Base-by-base conservation (phyloP, 2,113 vertebrate genomes). In the Pseudopipra pipra region DNA sequence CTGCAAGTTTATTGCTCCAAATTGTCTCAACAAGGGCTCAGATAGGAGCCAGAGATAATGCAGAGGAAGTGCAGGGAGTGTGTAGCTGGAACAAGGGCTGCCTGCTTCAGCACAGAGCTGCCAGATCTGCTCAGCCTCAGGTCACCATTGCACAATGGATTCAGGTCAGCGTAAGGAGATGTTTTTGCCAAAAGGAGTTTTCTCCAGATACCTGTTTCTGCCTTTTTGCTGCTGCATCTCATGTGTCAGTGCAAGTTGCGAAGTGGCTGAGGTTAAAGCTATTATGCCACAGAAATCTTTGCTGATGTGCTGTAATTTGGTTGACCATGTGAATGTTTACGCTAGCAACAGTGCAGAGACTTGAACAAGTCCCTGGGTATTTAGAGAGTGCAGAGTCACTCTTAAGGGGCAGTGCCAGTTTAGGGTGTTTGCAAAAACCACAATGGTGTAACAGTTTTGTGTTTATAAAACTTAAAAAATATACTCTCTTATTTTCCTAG, bases 91-190 rank as follows among this genome's bases (percentile, higher is more conserved):
- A 55, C 51, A 63, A 37, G 44, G 33, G 47, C 28, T 0, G 0
- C 49, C 27, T 0, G 0, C 66, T 49, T 85, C 71, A 37, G 91
- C 55, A 43, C 12, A 49, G n/a, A 65, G 37, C 61, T 82, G 24
- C 43, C 85, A 85, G 27, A 24, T 74, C 23, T 77, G 70, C 37
- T 14, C 18, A 74, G 31, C 56, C 30, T 73, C 22, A n/a, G 30
- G 31, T 68, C 75, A 66, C 25, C 6, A 1, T 6, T 61, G 62
- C 41, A 41, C 0, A 0, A 9, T 52, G 59, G 47, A 12, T 61
- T 79, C 67, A 27, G 44, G 35, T 70, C 58, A 44, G 9, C 8
- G 27, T 19, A 65, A 68, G 76, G 52, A 62, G 31, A 21, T 46
- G 30, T 10, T 95, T 72, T 43, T 75, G 41, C 39, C 31, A 28